Evolutionary conservation across 2,113 vertebrate species (phyloP), one percentile per base, ranked within the genome.

Genomic region (Todiramphus chloris): DNA sequence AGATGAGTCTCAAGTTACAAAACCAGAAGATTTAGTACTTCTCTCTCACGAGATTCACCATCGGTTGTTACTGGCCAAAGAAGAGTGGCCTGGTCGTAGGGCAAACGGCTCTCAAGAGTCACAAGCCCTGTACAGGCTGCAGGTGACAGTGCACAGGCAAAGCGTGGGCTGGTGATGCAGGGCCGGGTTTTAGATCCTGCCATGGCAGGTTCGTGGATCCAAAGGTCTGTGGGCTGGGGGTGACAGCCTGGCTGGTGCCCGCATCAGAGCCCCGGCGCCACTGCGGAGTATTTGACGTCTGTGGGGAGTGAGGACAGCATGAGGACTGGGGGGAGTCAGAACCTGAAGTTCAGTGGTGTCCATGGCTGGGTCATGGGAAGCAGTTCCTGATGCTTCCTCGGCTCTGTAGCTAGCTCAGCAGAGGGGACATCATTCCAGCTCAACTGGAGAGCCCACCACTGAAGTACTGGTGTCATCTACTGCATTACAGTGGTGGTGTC

Each of bases 241-340:
- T 35, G 31, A 60, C 37, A 37, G 50, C 48, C 0, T 1, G 50
- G 63, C 39, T 83, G 67, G 8, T 3, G 15, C 1, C 1, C 3
- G 30, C 24, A 14, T 33, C 23, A 4, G 75, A 72, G 51, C 53
- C 64, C 50, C 1, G 1, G 53, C 1, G 0, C 48, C 11, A 35
- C 25, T 17, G 43, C 51, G 33, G 21, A 35, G n/a, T 3, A 3
- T 24, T 19, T 23, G 53, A 5, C 30, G 44, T 28, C n/a, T 35
- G 31, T 0, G 1, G 41, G 20, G n/a, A n/a, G 35, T 5, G n/a
- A 37, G 70, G 35, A 43, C 16, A 18, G 8, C 6, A 25, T 18
- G 64, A 82, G 51, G 9, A 14, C 19, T 6, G 58, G 43, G 43
- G 41, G 64, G 51, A 73, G 13, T 8, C 0, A 1, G 37, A 20